phyloP scores from a whole-genome alignment of 1,140 invertebrate species.

The Drosophila auraria region DNA sequence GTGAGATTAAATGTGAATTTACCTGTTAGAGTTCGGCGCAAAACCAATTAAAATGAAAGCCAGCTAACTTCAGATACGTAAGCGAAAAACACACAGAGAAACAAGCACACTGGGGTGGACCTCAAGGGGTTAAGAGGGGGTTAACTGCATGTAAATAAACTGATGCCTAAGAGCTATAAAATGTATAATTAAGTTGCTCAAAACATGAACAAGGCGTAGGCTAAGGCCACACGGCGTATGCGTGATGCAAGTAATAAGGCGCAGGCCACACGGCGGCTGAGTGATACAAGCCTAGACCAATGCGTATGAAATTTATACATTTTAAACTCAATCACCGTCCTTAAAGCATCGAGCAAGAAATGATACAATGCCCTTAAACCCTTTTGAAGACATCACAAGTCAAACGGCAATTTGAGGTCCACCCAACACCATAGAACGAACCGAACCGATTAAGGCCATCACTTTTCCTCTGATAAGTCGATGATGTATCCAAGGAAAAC shows the following conservation, averaged over 20 bases:
- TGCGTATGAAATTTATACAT: neutral
- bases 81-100: conserved; percentile 27
- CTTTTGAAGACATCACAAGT: neutral
- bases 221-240: neutral
- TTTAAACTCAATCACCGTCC: neutral
- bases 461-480: conserved; percentile 8
- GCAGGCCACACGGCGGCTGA: conserved; percentile 5
- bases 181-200: neutral
- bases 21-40: conserved; percentile 63
- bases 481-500: neutral
- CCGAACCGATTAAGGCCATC: conserved; percentile 10
- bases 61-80: conserved; percentile 56
- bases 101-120: conserved; percentile 28
- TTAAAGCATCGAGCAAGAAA: neutral
- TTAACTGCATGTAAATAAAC: conserved; percentile 15
- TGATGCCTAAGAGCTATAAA: neutral
- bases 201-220: no score
- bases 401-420: conserved; percentile 26
- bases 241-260: neutral
- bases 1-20: conserved; percentile 79
- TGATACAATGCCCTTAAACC: conserved; percentile 3
- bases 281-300: neutral
- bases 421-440: conserved; percentile 5
- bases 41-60: conserved; percentile 44
- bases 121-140: neutral